Base-by-base conservation (phyloP, 2,797 vertebrate species). In the Lagodon rhomboides region DNA sequence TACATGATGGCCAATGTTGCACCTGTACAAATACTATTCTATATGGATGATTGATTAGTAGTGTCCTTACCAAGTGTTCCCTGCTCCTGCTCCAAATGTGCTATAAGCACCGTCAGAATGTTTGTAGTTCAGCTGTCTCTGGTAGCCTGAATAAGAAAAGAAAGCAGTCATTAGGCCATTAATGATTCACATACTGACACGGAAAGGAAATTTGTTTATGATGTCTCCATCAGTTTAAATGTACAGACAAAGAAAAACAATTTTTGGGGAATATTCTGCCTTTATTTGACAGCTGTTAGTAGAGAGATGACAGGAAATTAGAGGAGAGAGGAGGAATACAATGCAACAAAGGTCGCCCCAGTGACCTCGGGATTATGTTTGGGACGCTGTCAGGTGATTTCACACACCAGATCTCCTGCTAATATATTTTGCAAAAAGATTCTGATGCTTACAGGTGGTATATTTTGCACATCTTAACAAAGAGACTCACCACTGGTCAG, bases 101-200 rank as follows among this genome's bases (percentile, higher is more conserved):
- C 95, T 96, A 75, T 95, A 97, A 63, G 95, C 93, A 0, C 96
- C 95, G 43, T 93, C 84, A 0, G 1, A 0, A 27, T 92, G 91
- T 49, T 91, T 95, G 86, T 95, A 97, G 71, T 95, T 94, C 34
- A 97, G 89, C 84, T 97, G 94, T 51, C 91, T 95, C 88, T 97
- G 96, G 85, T 96, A 96, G 50, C 96, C 96, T 97, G 85, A 3
- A 62, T 18, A 41, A 63, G 1, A 79, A 60, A 0, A 50, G 11
- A 60, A 44, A 59, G 17, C 0, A 5, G 0, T 53, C 11, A 49
- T 16, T 22, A 43, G n/a, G 0, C 12, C 10, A 43, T 3, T 13
- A 12, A 38, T 3, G 0, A 59, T 15, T 11, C 27, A 62, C 30
- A 53, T 15, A 30, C 1, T 15, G 10, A 46, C n/a, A 54, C 3